Conservation (phyloP, 35 echinoderm and acorn worm species). For the Stichopus chloronotus region DNA sequence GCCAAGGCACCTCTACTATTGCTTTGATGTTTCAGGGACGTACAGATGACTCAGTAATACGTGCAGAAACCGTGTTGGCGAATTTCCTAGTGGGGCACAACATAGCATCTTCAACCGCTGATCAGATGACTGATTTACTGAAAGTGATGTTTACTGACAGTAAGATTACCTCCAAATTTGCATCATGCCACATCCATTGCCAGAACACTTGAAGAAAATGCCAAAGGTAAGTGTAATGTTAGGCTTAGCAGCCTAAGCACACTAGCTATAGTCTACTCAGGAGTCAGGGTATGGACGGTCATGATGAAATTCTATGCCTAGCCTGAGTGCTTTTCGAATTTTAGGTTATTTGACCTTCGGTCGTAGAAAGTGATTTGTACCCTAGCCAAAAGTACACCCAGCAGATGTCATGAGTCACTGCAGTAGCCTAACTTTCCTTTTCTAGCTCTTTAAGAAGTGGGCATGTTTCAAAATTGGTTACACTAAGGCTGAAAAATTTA, state of each 20-base stretch:
- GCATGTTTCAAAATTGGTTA: too few species aligned
- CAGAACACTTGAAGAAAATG: slow-evolving; percentile 57
- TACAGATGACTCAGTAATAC: not conserved
- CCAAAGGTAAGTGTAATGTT: slow-evolving; percentile 56
- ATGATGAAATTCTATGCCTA: not conserved
- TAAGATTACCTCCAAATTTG: slow-evolving; percentile 62
- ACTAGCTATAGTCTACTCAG: not conserved
- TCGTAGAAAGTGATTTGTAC: too few species aligned
- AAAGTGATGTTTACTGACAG: slow-evolving; percentile 70
- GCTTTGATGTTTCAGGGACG: not conserved
- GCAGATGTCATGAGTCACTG: not conserved
- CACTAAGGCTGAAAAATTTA: too few species aligned
- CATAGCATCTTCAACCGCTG: slow-evolving; percentile 28
- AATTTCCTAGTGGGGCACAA: slow-evolving; percentile 1
- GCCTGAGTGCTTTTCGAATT: not conserved
- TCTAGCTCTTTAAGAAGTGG: not conserved
- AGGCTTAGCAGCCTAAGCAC: not conserved
- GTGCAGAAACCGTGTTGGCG: slow-evolving; percentile 3
- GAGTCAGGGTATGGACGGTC: not conserved
- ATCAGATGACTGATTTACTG: slow-evolving; percentile 61
- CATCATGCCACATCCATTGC: slow-evolving; percentile 56
- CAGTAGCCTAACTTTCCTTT: not conserved
- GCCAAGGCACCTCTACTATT: slow-evolving; percentile 35
- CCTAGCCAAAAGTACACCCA: not conserved
- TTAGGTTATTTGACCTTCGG: not conserved